Base-by-base conservation (phyloP, 2,888 invertebrate species). In the Pristionchus mayeri region DNA sequence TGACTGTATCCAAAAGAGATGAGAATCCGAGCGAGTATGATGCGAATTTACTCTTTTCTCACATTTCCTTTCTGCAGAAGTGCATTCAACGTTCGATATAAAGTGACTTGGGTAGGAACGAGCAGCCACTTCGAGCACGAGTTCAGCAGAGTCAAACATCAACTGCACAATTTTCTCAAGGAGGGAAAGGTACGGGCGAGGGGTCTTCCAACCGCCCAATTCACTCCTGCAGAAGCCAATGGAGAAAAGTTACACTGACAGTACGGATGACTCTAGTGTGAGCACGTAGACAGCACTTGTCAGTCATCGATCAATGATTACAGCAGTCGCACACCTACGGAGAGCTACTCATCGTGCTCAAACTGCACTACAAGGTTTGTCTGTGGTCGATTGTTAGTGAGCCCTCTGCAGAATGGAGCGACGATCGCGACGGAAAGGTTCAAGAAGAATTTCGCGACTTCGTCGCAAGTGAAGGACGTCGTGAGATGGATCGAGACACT, bases 21-120 rank as follows among this genome's bases (percentile, higher is more conserved):
- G 71, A 71, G 71, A 71, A 71, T 16, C 71, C 71, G 30, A 71
- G 40, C 40, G 71, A 37, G 71, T 71, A n/a, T 24, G 71, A 71
- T 71, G 6, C 44, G n/a, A 11, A n/a, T 24, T 9, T 1, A n/a
- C 3, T 18, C 3, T 18, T 34, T 18, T 37, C 34, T 30, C 34
- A 18, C 4, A 2, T 18, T 6, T 18, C 6, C 34, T 1, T 63
- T 44, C 24, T 71, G 40, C 71, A 71, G 71, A 24, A 71, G 71
- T 71, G 37, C 71, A n/a, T 71, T 71, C 71, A 71, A 71, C 24
- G 71, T 24, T 37, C 71, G 71, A 40, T 71, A 71, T 30, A 71
- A 71, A 71, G 71, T 71, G 11, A 71, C 71, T 16, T 71, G 71
- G 71, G 40, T 71, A n/a, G 71, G 71, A 44, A 11, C 37, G 18